phyloP scores from a whole-genome alignment of 2,888 invertebrate species.

The Brachyptera putata region DNA sequence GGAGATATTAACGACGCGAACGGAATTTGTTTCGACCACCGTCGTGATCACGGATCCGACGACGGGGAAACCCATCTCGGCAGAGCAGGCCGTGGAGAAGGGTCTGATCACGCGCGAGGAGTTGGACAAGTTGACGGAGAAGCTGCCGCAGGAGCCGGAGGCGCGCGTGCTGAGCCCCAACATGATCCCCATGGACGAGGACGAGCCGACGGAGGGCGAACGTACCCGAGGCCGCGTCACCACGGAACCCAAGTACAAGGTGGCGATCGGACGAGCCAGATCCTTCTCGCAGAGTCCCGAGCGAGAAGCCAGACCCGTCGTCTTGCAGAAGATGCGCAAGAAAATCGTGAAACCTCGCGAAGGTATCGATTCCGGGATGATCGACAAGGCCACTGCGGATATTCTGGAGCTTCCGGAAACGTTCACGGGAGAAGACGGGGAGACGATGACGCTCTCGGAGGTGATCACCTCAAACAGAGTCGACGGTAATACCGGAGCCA shows the following conservation, averaged over 20 bases:
- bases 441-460: conserved; percentile 65
- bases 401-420: conserved; percentile 59
- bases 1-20: conserved; percentile 34
- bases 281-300: conserved; percentile 54
- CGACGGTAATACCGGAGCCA: conserved; percentile 68
- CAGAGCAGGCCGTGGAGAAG: conserved; percentile 56
- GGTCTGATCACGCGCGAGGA: conserved; percentile 54
- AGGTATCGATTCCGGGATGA: conserved; percentile 71
- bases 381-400: conserved; percentile 70
- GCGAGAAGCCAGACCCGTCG: conserved; percentile 62
- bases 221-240: conserved; percentile 54
- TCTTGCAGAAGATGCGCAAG: conserved; percentile 73
- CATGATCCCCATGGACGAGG: conserved; percentile 43
- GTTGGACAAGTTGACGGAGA: conserved; percentile 43
- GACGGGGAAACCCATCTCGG: conserved; percentile 52
- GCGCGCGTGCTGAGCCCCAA: conserved; percentile 37
- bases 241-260: conserved; percentile 63
- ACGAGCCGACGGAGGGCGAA: conserved; percentile 53
- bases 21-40: conserved; percentile 35
- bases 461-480: conserved; percentile 67
- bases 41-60: conserved; percentile 43
- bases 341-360: conserved; percentile 69
- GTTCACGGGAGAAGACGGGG: conserved; percentile 55
- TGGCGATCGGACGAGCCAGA: conserved; percentile 58
- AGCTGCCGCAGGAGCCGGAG: not conserved